Evolutionary conservation across 2,888 invertebrate species (phyloP), one percentile per base, ranked within the genome.

Genomic region (Nycteola revayana): DNA sequence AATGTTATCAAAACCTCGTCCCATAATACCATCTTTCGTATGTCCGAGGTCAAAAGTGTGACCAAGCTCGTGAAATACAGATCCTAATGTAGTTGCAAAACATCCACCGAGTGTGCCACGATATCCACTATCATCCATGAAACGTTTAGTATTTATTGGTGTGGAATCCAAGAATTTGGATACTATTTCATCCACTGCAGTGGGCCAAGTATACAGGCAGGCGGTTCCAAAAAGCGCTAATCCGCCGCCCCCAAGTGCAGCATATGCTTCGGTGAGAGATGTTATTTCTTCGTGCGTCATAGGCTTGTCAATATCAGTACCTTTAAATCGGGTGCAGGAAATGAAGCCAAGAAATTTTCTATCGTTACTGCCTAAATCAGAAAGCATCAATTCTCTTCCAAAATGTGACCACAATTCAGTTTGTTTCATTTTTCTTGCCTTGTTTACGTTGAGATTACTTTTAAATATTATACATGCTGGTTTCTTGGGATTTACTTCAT

Each of bases 41-140:
- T 98, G 98, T 0, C 97, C 98, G 36, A 98, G 90, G 80, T 98
- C 97, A 75, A 98, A 97, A 0, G 96, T 96, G 73, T 98, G 98
- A 8, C 96, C 96, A 27, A 98, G 89, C 89, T 98, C 98, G 75
- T 98, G 98, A 23, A 97, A 93, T 5, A 96, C 94, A 8, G 97
- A 94, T 8, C 98, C 98, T 23, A 98, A 82, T 9, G 96, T 96
- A 3, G 97, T 96, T 8, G 97, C 94, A 78, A 94, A 96, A 71
- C 97, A 96, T 18, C 95, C 96, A 41, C 96, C 96, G 58, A 93
- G 91, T 1, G 95, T 96, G 21, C 95, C 94, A 42, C 97, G 92
- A 75, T 96, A 96, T 59, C 95, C 95, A 76, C 97, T 97, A 66
- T 98, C 97, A 79, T 98, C 97, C 91, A 98, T 94, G 62, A 95